These are phyloP conservation scores for Perccottus glenii DNA, from an alignment of 2,113 vertebrate species.

Conservation along the genomic window DNA sequence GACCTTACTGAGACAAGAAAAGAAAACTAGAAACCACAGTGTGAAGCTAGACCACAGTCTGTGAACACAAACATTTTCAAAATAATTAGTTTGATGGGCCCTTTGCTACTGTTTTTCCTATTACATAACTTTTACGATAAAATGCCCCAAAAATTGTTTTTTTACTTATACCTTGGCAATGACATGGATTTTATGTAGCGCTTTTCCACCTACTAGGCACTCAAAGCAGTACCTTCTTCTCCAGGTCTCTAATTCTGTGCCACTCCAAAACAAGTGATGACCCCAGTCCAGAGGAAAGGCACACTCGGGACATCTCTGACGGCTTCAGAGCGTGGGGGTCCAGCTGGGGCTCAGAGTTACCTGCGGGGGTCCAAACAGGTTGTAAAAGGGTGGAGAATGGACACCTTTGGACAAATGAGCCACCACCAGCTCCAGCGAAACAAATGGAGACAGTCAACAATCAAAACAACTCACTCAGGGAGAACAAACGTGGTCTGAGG, in stretches of 20 bases:
- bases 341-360: constrained; percentile 8
- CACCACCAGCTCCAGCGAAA: constrained; percentile 28
- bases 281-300: constrained; percentile 82
- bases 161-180: too few relatives aligned
- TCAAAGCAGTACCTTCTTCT: constrained; percentile 41
- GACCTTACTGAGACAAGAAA: background rate
- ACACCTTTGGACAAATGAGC: constrained; percentile 52
- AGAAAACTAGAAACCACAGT: background rate
- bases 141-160: too few relatives aligned
- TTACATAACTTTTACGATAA: background rate
- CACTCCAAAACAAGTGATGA: constrained; percentile 84
- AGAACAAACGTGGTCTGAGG: constrained; percentile 62
- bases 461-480: constrained; percentile 13
- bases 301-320: constrained; percentile 64
- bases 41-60: background rate
- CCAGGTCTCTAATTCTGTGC: constrained; percentile 90
- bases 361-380: constrained; percentile 44
- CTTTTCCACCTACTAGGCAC: too few relatives aligned
- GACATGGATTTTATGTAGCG: too few relatives aligned
- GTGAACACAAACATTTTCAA: constrained; percentile 3
- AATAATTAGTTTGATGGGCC: background rate
- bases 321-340: constrained; percentile 44
- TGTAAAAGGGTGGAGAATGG: constrained; percentile 54
- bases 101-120: background rate
- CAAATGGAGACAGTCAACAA: constrained; percentile 15